Evolutionary conservation across 2,113 vertebrate genomes (phyloP), one percentile per base, ranked within the genome.

Genomic region (Callionymus lyra): DNA sequence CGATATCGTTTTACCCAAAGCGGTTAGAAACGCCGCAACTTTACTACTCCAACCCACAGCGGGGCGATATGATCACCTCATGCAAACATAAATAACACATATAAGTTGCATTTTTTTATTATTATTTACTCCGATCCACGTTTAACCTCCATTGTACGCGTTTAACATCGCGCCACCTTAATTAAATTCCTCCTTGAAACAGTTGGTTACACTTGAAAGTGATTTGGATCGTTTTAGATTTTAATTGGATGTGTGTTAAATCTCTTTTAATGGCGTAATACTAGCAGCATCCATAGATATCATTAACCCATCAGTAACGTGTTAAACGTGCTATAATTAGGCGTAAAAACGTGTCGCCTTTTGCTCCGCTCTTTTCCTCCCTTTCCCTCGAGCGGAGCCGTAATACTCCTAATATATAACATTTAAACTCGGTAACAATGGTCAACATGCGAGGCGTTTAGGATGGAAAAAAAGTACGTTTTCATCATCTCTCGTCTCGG

Each of bases 181-280:
- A 68, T 64, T 6, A 38, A 66, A 77, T 77, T 77, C 80, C 76
- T 76, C 72, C 74, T 82, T 72, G 76, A 80, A 81, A 80, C 76
- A 79, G 70, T 84, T 80, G 81, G 79, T 77, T 80, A 77, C 79
- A 72, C 74, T 82, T 73, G 60, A 81, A 72, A 84, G 74, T 82
- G 71, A 85, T 79, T 82, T 69, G 70, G 71, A 80, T 79, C 76
- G 57, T 84, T 82, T 79, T 76, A 72, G 67, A 72, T 69, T 76
- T 77, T 78, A 82, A 84, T 84, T 84, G 80, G 74, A 72, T 76
- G 75, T 78, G 78, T 77, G 77, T 77, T 76, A 76, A 77, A 81
- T 81, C 73, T 65, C 21, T 27, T 27, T 27, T 27, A 4, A 27
- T 27, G 21, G 4, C 21, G 8, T 8, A 27, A 8, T 8, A 8